Evolutionary conservation across 2,113 vertebrate genomes (phyloP), one percentile per base, ranked within the genome.

Genomic region (Poeciliopsis turrubarensis): DNA sequence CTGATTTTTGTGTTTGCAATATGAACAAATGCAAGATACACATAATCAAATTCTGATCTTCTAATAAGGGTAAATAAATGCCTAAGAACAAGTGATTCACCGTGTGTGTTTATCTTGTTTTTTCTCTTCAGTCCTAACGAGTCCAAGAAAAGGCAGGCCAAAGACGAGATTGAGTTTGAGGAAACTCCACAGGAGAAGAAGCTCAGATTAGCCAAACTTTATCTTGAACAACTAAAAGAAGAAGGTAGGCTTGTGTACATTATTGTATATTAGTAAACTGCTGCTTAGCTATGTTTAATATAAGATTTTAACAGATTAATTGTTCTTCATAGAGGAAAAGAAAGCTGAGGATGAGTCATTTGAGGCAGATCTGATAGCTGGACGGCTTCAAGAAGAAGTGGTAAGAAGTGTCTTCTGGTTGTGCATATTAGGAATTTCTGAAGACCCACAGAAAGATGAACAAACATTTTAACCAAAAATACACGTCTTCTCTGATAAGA

Each of bases 131-230:
- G 94, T 22, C 80, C 86, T 13, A 22, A 19, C 15, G 78, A 61
- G 14, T 17, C 75, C 39, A 91, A 81, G 75, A 94, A 91, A 25
- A 91, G 78, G 44, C 86, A 80, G 27, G 37, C 85, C 5, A 86
- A 84, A 0, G 88, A 93, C 11, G 94, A 94, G 0, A 85, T 92
- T 5, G 95, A 96, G 65, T 91, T 95, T 72, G 96, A 96, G 0
- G 97, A 99, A 87, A 98, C 97, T 0, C 95, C 96, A 0, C 97
- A 98, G 85, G 97, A 99, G 89, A 98, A 98, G 92, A 98, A 97
- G 84, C 94, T 99, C 30, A 94, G 97, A 74, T 85, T 99, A 76
- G 97, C 97, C 30, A 98, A 98, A 81, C 90, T 93, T 13, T 98
- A 98, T 88, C 93, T 98, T 1, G 94, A 96, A 0, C 96, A 98